phyloP scores from a whole-genome alignment of 2,888 invertebrate genomes.

The Alcis repandata region DNA sequence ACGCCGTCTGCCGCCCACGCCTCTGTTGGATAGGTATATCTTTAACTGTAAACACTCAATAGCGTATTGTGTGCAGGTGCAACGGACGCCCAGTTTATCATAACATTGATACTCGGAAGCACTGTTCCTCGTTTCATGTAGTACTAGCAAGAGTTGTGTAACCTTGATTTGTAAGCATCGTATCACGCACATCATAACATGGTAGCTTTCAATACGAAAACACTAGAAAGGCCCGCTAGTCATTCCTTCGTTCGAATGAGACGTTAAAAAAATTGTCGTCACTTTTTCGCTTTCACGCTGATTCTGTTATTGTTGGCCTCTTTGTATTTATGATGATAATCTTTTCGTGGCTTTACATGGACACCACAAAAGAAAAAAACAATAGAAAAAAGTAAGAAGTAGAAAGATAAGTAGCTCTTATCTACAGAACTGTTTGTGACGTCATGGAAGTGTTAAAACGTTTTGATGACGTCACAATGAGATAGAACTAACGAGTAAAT shows the following conservation, averaged over 20 bases:
- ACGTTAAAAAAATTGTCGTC: no score
- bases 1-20: conserved; percentile 71
- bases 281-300: no score
- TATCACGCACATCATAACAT: conserved; percentile 1
- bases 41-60: conserved; percentile 74
- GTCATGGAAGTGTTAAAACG: no score
- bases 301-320: no score
- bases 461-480: no score
- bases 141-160: conserved; percentile 10
- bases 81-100: conserved; percentile 50
- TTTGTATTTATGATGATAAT: no score
- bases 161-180: conserved; percentile 23
- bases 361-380: no score
- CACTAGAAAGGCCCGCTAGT: not conserved
- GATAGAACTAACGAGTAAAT: no score
- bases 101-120: conserved; percentile 40
- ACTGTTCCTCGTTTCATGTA: conserved; percentile 33
- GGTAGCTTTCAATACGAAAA: conserved; percentile 5
- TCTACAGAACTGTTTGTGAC: no score
- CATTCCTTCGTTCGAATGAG: not conserved
- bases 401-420: no score
- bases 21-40: conserved; percentile 67
- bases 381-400: no score
- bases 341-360: no score
- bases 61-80: conserved; percentile 71